phyloP scores from a whole-genome alignment of 2,797 vertebrate genomes.

The Rhodeus uyekii region DNA sequence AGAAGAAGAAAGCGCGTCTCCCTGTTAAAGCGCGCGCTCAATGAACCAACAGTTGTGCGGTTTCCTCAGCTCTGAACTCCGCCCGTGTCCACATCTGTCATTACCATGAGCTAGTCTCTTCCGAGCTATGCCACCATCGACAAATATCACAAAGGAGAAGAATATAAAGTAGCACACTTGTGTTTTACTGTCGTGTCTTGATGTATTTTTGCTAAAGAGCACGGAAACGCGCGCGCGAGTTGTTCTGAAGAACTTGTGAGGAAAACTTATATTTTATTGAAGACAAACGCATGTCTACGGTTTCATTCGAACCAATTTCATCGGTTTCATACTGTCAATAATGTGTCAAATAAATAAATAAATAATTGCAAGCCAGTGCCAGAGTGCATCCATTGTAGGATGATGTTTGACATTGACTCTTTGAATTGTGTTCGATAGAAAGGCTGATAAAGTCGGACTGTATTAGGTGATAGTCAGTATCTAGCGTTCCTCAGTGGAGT shows the following conservation, averaged over 20 bases:
- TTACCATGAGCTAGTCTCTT: neutral
- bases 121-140: neutral
- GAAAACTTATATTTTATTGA: neutral
- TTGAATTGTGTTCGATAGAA: too few species aligned
- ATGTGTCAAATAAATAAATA: neutral
- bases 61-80: slow-evolving; percentile 39
- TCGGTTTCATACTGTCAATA: neutral
- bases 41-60: slow-evolving; percentile 15
- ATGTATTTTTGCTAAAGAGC: neutral
- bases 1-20: neutral
- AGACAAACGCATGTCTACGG: neutral
- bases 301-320: neutral
- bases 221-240: too few species aligned
- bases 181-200: neutral
- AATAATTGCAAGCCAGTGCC: neutral
- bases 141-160: neutral
- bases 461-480: too few species aligned
- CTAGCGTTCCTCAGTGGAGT: too few species aligned
- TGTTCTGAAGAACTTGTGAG: neutral
- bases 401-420: neutral
- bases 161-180: neutral
- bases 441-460: too few species aligned
- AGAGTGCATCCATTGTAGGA: neutral
- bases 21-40: slow-evolving; percentile 7
- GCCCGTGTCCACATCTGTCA: slow-evolving; percentile 28